A percentile compares a stretch with the other conserved stretches of the same genome.
Evolutionary conservation across 2,888 invertebrate species (phyloP).

Genomic region (Melipona bicolor): DNA sequence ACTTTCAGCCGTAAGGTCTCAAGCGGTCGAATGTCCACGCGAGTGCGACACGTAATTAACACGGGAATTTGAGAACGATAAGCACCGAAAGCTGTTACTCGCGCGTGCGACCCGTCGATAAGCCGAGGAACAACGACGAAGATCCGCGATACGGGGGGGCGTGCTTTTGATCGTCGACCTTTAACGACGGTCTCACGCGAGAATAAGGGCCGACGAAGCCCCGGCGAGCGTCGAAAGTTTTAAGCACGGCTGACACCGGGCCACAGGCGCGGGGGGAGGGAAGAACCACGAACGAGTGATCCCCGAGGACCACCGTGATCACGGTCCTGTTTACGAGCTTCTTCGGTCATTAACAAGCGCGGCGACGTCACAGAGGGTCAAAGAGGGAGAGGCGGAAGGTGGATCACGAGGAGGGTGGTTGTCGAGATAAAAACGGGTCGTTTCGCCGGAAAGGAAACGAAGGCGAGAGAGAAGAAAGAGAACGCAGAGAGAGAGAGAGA

Average conservation of each 20-base stretch:
- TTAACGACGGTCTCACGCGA: constrained; percentile 63
- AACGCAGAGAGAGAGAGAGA: not conserved
- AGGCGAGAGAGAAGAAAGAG: not conserved
- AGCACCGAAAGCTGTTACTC: not conserved
- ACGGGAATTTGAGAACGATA: not conserved
- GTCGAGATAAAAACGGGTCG: constrained; percentile 51
- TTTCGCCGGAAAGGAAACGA: constrained; percentile 19
- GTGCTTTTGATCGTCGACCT: constrained; percentile 34
- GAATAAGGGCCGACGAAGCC: constrained; percentile 65
- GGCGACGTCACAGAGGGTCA: constrained; percentile 13
- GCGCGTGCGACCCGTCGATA: not conserved
- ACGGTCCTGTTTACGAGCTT: constrained; percentile 67
- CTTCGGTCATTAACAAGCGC: constrained; percentile 61
- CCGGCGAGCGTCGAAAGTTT: constrained; percentile 53
- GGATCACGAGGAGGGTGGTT: constrained; percentile 48
- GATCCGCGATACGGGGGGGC: constrained; percentile 12
- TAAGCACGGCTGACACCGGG: constrained; percentile 44
- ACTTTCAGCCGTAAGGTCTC: not conserved
- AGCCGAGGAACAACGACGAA: constrained; percentile 5
- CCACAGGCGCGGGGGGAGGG: not conserved
- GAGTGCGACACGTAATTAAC: not conserved
- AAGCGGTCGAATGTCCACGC: not conserved
- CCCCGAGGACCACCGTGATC: constrained; percentile 66
- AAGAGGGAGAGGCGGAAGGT: not conserved
- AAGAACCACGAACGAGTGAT: constrained; percentile 47